Evolutionary conservation across 2,113 vertebrate species (phyloP), one percentile per base, ranked within the genome.

Genomic region (Alosa alosa): DNA sequence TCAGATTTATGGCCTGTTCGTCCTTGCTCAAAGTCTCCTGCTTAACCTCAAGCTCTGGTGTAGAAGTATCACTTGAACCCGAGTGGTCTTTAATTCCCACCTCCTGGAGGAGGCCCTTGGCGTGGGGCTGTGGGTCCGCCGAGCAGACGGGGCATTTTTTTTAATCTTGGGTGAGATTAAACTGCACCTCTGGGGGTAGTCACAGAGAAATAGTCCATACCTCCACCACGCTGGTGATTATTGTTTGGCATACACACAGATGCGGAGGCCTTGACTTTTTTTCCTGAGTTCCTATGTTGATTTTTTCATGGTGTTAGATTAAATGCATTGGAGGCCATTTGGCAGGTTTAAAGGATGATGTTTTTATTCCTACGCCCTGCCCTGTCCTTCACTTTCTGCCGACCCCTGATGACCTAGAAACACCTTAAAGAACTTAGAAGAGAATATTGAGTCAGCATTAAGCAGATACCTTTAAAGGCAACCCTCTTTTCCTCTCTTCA

Each of bases 1-100:
- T 81, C 60, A 89, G 88, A 94, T 91, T 92, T 93, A 92, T 91
- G 91, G 55, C 82, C 78, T 72, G 72, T 91, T 86, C 90, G 91
- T 92, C 91, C 92, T 95, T 93, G 89, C 89, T 89, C 84, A 88
- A 86, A 90, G 83, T 88, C 83, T 82, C 41, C 50, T 41, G 78
- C 81, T 85, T 87, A 85, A 91, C 90, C 86, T 83, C 81, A 50
- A 86, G 72, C 84, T 44, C 82, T 25, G 44, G 22, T 90, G 87
- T 83, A 78, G 86, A 90, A 83, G 20, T 49, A 25, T 39, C 85
- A 82, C 60, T 75, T 86, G 84, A 87, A 82, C 52, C 60, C 57
- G 87, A 81, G 68, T 83, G 86, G 85, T 84, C 72, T 91, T 88
- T 89, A 89, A 87, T 88, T 85, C 82, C 36, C 82, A 50, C 85